phyloP scores from a whole-genome alignment of 35 echinoderm and acorn worm species.

The Nesometra sesokonis region DNA sequence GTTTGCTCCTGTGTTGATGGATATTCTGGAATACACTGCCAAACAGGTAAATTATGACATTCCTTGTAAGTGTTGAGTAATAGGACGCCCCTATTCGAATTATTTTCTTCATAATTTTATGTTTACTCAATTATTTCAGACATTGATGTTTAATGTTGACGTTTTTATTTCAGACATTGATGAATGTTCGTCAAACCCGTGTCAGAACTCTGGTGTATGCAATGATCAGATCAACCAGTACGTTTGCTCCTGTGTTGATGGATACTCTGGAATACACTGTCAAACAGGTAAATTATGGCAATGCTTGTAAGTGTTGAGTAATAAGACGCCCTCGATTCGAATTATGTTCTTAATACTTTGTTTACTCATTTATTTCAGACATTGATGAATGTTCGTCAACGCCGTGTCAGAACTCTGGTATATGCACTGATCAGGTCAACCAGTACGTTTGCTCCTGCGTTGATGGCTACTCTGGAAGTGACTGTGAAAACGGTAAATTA shows the following conservation, averaged over 20 bases:
- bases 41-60: no score
- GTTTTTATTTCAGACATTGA: background rate
- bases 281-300: constrained; percentile 9
- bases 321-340: no score
- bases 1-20: no score
- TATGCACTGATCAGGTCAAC: background rate
- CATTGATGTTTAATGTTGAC: background rate
- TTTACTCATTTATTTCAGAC: background rate
- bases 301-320: no score
- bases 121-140: background rate
- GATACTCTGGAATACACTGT: constrained; percentile 10
- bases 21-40: no score
- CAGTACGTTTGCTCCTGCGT: background rate
- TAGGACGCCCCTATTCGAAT: no score
- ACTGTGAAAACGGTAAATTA: background rate
- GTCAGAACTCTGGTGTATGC: constrained; percentile 2
- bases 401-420: background rate
- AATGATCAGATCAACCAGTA: constrained; percentile 1
- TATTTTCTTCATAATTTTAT: no score
- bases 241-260: background rate
- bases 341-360: no score
- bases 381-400: background rate
- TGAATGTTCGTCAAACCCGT: background rate
- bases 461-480: background rate
- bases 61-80: no score